Evolutionary conservation across 2,797 vertebrate genomes (phyloP).

Genomic region (Chanos chanos): DNA sequence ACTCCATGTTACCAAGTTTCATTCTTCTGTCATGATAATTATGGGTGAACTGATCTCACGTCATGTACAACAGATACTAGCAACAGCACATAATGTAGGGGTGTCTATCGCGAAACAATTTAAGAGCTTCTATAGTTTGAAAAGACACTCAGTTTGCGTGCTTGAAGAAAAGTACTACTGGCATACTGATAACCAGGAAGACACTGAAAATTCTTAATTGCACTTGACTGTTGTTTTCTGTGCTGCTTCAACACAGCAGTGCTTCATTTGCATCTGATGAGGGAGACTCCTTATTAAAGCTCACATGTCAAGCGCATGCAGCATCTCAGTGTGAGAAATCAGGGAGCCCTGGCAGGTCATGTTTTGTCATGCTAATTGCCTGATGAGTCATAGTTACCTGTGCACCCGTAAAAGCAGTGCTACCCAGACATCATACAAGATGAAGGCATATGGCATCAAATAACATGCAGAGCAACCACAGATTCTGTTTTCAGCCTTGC

Average conservation of each 20-base stretch:
- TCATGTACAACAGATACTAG: too few species aligned
- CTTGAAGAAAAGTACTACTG: background rate
- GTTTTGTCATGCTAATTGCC: conserved; percentile 46
- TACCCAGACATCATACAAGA: background rate
- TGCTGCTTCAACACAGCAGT: conserved; percentile 17
- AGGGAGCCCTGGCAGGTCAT: conserved; percentile 15
- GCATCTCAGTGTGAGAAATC: background rate
- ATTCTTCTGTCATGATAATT: too few species aligned
- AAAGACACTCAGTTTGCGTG: too few species aligned
- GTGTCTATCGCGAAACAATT: too few species aligned
- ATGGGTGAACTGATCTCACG: too few species aligned
- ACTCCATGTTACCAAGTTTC: too few species aligned
- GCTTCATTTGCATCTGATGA: conserved; percentile 46
- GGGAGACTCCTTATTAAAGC: conserved; percentile 41
- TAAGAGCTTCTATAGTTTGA: too few species aligned
- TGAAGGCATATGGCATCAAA: conserved; percentile 16
- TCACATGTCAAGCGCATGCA: conserved; percentile 13
- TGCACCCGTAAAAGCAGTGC: conserved; percentile 6
- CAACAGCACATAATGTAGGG: too few species aligned
- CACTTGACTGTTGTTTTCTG: conserved; percentile 25
- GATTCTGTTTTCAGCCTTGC: background rate
- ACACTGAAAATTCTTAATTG: conserved; percentile 9
- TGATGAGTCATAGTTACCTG: conserved; percentile 48
- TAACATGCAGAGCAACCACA: background rate
- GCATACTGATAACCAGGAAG: conserved; percentile 22